These are phyloP conservation scores for Isaurus tuberculatus DNA, from an alignment of 92 coral and sea anemone species.

Conservation along the genomic window DNA sequence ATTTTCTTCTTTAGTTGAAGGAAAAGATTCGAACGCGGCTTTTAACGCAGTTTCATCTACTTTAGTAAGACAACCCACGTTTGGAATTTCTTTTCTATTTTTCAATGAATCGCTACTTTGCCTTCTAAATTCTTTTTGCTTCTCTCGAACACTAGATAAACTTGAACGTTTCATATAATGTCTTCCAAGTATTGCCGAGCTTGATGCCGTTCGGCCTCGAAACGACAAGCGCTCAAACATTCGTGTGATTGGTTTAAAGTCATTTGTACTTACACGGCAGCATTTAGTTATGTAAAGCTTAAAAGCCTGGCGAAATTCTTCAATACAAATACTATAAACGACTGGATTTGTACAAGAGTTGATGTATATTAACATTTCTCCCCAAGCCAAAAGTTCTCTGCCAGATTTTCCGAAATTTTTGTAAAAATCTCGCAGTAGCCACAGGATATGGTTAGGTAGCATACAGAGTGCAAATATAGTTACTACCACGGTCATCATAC, in stretches of 20 bases:
- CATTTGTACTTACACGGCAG: slow-evolving; percentile 85
- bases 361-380: slow-evolving; percentile 79
- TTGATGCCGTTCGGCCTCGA: slow-evolving; percentile 73
- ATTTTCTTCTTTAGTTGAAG: not conserved
- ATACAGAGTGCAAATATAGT: slow-evolving; percentile 81
- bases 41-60: not conserved
- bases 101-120: not conserved
- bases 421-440: slow-evolving; percentile 76
- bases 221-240: slow-evolving; percentile 86
- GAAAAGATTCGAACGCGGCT: not conserved
- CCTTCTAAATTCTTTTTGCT: not conserved
- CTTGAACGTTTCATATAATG: slow-evolving; percentile 35
- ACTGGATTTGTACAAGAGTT: slow-evolving; percentile 91
- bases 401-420: slow-evolving; percentile 26
- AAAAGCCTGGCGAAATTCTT: slow-evolving; percentile 86
- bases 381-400: slow-evolving; percentile 74
- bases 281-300: slow-evolving; percentile 87
- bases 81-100: not conserved
- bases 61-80: not conserved
- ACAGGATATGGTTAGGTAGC: slow-evolving; percentile 87
- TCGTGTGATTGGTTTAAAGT: slow-evolving; percentile 69
- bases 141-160: not conserved
- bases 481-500: slow-evolving; percentile 84
- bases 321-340: slow-evolving; percentile 86
- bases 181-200: slow-evolving; percentile 60